A percentile compares a stretch with the other conserved stretches of the same genome.
Conservation (phyloP, 2,888 invertebrate genomes). For the Apodemia mormo region DNA sequence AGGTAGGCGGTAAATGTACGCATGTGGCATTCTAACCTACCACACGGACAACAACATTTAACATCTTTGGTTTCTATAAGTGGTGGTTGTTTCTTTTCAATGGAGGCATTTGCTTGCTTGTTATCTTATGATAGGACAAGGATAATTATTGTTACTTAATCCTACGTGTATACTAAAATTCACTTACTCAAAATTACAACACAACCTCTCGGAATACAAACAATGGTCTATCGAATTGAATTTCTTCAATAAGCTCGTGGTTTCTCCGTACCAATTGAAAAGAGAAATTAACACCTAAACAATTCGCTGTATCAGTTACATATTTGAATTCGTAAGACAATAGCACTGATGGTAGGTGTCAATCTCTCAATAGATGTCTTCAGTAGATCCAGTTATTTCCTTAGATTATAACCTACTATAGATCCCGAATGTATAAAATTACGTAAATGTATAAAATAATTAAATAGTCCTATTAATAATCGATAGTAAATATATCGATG, state of each 20-base stretch:
- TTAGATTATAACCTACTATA: background rate
- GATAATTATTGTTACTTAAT: too few species aligned
- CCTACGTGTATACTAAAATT: too few species aligned
- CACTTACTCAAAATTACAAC: background rate
- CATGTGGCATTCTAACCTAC: too few species aligned
- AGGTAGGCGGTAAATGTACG: too few species aligned
- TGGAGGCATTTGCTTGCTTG: too few species aligned
- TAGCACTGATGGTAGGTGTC: conserved; percentile 8
- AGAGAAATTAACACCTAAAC: conserved; percentile 3
- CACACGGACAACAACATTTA: too few species aligned
- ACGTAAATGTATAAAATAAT: too few species aligned
- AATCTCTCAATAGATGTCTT: conserved; percentile 11
- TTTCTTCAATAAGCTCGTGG: background rate
- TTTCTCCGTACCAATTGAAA: conserved; percentile 2
- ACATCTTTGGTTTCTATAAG: too few species aligned
- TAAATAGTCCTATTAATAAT: too few species aligned
- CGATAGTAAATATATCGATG: too few species aligned
- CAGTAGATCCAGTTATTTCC: background rate
- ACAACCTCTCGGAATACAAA: background rate
- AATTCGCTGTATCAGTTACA: conserved; percentile 12
- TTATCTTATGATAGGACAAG: too few species aligned
- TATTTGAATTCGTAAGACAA: background rate
- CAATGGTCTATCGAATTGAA: background rate
- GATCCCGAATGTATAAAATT: background rate
- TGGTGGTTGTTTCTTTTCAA: too few species aligned